These are phyloP conservation scores for Ptychochromis oligacanthus DNA, from an alignment of 2,113 vertebrate genomes.

Conservation along the genomic window DNA sequence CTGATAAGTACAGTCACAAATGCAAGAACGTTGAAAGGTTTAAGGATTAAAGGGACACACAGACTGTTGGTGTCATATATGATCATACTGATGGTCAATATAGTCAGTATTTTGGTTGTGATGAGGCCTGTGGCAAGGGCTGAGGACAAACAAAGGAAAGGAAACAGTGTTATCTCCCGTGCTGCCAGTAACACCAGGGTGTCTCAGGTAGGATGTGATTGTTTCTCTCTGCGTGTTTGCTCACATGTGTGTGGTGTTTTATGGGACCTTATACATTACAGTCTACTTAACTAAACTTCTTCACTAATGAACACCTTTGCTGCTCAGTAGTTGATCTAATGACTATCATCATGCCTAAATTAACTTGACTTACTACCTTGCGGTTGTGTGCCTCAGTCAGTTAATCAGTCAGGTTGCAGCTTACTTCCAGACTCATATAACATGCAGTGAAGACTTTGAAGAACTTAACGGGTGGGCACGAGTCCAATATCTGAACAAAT, in stretches of 20 bases:
- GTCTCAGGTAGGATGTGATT: conserved; percentile 47
- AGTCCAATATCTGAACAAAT: background rate
- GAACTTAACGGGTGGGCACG: background rate
- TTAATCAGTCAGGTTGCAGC: background rate
- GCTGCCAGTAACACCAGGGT: conserved; percentile 34
- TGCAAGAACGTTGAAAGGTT: background rate
- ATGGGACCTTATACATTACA: background rate
- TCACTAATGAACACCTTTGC: background rate
- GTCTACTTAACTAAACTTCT: background rate
- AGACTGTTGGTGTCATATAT: background rate
- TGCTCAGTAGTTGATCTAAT: background rate
- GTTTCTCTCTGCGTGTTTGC: conserved; percentile 16
- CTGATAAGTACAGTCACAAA: conserved; percentile 6
- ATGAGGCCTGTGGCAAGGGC: conserved; percentile 58
- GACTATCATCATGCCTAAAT: background rate
- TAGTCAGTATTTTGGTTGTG: conserved; percentile 37
- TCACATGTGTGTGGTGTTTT: background rate
- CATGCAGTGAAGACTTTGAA: background rate
- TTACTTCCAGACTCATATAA: background rate
- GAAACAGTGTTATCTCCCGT: conserved; percentile 53
- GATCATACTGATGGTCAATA: conserved; percentile 22
- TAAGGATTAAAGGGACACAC: background rate
- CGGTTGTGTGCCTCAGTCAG: background rate
- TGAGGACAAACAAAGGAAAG: conserved; percentile 59
- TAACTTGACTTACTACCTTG: background rate